Evolutionary conservation across 2,113 vertebrate genomes (phyloP).

Genomic region (Ophthalmolycus amberensis): DNA sequence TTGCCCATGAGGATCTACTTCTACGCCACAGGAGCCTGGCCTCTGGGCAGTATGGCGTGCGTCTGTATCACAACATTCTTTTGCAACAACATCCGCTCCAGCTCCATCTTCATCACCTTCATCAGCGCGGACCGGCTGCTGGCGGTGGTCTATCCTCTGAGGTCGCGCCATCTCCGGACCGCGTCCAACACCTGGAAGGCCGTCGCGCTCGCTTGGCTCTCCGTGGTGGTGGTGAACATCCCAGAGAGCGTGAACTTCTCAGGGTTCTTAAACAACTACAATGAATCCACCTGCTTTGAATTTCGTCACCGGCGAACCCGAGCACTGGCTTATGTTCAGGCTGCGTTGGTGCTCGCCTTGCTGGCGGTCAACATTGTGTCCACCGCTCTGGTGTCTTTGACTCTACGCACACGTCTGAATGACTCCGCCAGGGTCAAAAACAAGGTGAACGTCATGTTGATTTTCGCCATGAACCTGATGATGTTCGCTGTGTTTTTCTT

Average conservation of each 20-base stretch:
- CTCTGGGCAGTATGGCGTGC: constrained; percentile 39
- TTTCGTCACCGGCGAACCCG: rapidly evolving
- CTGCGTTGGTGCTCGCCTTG: constrained; percentile 49
- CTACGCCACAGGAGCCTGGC: constrained; percentile 55
- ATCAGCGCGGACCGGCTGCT: constrained; percentile 77
- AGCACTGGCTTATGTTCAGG: not conserved
- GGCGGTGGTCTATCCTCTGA: constrained; percentile 77
- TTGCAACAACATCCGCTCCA: constrained; percentile 72
- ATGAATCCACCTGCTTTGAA: constrained; percentile 50
- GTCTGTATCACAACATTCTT: constrained; percentile 65
- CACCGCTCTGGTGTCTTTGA: constrained; percentile 66
- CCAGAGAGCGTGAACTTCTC: constrained; percentile 1
- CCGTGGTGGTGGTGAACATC: constrained; percentile 47
- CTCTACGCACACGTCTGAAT: constrained; percentile 36
- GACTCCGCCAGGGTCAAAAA: constrained; percentile 50
- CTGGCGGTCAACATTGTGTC: constrained; percentile 67
- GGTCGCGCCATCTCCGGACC: constrained; percentile 62
- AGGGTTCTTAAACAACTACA: rapidly evolving
- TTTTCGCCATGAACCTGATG: constrained; percentile 72
- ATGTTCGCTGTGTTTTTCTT: constrained; percentile 76
- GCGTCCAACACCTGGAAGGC: constrained; percentile 49
- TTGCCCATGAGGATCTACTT: constrained; percentile 71
- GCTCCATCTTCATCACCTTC: constrained; percentile 79
- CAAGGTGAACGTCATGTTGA: constrained; percentile 73
- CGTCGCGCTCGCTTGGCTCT: constrained; percentile 52